phyloP scores from a whole-genome alignment of 2,888 invertebrate species.

The Drosophila niveifrons region DNA sequence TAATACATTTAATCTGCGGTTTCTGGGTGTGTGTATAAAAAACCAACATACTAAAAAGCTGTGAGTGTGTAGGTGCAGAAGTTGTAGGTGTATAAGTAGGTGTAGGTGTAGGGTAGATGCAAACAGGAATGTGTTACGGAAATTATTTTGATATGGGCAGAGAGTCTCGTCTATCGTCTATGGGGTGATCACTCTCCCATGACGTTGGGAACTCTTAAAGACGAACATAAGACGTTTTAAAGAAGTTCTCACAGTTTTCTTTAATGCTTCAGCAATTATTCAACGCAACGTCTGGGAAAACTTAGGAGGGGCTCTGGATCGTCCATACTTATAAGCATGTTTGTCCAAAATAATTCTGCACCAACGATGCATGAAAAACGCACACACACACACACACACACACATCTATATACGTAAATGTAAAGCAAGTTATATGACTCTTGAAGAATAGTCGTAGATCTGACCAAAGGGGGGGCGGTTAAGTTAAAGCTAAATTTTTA shows the following conservation, averaged over 20 bases:
- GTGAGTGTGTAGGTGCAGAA: not conserved
- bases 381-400: conserved; percentile 19
- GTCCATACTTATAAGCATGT: conserved; percentile 44
- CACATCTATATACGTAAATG: conserved; percentile 22
- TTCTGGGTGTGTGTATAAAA: conserved; percentile 5
- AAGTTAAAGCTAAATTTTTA: conserved; percentile 24
- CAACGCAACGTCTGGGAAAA: conserved; percentile 51
- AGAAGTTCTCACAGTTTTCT: conserved; percentile 70
- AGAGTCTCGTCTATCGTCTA: conserved; percentile 38
- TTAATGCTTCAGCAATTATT: conserved; percentile 69
- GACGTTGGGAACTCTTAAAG: conserved; percentile 83
- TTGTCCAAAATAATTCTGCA: conserved; percentile 53
- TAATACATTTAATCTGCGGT: conserved; percentile 2
- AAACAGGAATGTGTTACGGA: conserved; percentile 42
- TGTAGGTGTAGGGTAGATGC: conserved; percentile 6
- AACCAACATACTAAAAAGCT: not conserved
- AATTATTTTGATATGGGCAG: conserved; percentile 32
- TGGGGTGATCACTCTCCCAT: conserved; percentile 83
- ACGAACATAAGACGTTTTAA: conserved; percentile 70
- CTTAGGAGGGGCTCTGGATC: conserved; percentile 45
- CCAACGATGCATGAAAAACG: conserved; percentile 64
- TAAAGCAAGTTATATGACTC: conserved; percentile 22
- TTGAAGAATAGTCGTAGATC: conserved; percentile 20
- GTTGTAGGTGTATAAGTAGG: conserved; percentile 1
- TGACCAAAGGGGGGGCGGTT: conserved; percentile 8